Conservation (phyloP, 2,113 vertebrate genomes). For the Ammodramus savannarum region DNA sequence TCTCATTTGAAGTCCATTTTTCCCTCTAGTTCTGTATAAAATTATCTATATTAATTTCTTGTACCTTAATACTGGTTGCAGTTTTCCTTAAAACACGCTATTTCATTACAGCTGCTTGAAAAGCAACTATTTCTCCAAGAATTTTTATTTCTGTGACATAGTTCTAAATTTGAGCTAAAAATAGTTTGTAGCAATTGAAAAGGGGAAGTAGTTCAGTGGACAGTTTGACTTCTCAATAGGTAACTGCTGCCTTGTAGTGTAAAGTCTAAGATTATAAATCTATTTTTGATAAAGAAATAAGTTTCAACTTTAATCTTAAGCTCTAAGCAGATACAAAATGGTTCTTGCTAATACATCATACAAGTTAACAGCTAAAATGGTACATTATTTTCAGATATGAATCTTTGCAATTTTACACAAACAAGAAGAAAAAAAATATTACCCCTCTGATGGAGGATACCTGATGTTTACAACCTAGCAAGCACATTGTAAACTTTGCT, state of each 20-base stretch:
- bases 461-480: not conserved
- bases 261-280: not conserved
- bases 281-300: not conserved
- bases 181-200: not conserved
- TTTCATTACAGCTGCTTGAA: not conserved
- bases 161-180: not conserved
- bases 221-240: not conserved
- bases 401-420: not conserved
- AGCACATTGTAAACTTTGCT: not conserved
- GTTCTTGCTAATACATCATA: not conserved
- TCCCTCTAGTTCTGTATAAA: accelerated
- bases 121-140: not conserved
- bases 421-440: not conserved
- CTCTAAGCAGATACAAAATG: not conserved
- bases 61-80: not conserved
- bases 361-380: not conserved
- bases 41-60: not conserved
- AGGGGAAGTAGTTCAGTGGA: not conserved
- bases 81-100: not conserved
- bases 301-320: not conserved
- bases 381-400: not conserved
- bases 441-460: not conserved
- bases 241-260: not conserved
- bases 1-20: not conserved
- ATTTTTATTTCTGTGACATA: not conserved